Evolutionary conservation across 2,888 invertebrate genomes (phyloP).

Genomic region (Drosophila mayaguana): DNA sequence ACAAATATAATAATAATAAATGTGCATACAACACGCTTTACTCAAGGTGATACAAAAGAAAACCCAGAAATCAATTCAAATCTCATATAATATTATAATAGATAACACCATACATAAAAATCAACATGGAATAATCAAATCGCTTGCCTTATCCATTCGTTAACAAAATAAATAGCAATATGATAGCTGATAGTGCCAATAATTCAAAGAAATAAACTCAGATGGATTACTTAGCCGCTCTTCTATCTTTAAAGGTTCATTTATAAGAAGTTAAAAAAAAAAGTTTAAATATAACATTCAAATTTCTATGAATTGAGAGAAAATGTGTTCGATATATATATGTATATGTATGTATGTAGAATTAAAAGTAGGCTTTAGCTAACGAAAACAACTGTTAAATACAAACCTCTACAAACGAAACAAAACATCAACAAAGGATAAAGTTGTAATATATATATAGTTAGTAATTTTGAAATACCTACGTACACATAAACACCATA

Average conservation of each 20-base stretch:
- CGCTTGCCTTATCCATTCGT: slow-evolving; percentile 38
- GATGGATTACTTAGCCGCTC: slow-evolving; percentile 44
- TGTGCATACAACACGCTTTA: slow-evolving; percentile 22
- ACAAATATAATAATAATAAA: background rate
- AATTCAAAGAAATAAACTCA: slow-evolving; percentile 55
- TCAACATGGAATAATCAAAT: slow-evolving; percentile 29
- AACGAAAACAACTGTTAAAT: slow-evolving; percentile 30
- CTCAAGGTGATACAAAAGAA: slow-evolving; percentile 34
- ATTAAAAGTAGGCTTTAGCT: slow-evolving; percentile 20
- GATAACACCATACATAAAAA: slow-evolving; percentile 2
- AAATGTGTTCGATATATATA: slow-evolving; percentile 39
- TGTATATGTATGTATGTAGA: slow-evolving; percentile 27
- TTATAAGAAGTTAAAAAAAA: background rate
- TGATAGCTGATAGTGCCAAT: slow-evolving; percentile 52
- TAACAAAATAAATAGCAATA: slow-evolving; percentile 31
- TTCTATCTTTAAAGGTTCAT: slow-evolving; percentile 27
- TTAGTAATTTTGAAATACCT: slow-evolving; percentile 35
- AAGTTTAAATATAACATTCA: slow-evolving; percentile 14
- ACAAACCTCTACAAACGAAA: slow-evolving; percentile 19
- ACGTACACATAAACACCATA: slow-evolving; percentile 21
- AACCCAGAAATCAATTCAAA: slow-evolving; percentile 4
- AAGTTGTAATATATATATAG: slow-evolving; percentile 15
- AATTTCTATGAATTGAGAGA: slow-evolving; percentile 24
- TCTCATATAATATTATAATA: slow-evolving; percentile 4
- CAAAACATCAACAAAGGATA: background rate